phyloP scores from a whole-genome alignment of 2,113 vertebrate species.

The Prunella himalayana region DNA sequence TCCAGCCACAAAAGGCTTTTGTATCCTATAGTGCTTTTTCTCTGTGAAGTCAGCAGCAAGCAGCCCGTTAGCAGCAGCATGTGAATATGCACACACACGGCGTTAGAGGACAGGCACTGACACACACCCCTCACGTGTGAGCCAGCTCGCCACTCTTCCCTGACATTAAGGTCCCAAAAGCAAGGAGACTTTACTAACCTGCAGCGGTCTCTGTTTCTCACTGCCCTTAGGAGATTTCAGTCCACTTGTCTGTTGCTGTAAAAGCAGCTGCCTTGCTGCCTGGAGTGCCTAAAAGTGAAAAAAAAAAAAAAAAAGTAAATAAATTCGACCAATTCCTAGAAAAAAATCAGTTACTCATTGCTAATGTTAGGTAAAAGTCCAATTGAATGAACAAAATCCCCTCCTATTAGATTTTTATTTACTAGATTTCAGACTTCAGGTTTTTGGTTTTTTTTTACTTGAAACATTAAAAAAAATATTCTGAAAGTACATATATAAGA shows the following conservation, averaged over 20 bases:
- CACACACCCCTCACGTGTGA: neutral
- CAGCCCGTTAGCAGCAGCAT: neutral
- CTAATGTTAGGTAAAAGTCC: conserved; percentile 14
- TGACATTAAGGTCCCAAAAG: neutral
- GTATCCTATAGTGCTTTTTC: neutral
- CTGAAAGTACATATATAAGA: conserved; percentile 39
- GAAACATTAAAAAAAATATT: conserved; percentile 21
- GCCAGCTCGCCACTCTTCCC: neutral
- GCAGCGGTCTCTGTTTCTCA: conserved; percentile 98
- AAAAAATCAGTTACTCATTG: conserved; percentile 28
- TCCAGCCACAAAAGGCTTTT: conserved; percentile 9
- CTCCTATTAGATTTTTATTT: conserved; percentile 8
- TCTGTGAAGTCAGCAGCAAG: neutral
- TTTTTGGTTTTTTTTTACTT: neutral
- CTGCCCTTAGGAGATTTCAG: conserved; percentile 98
- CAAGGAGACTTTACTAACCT: conserved; percentile 81
- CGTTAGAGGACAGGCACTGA: neutral
- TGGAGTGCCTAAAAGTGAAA: conserved; percentile 87
- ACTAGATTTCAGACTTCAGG: conserved; percentile 5
- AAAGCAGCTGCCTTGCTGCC: conserved; percentile 96
- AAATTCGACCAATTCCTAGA: conserved; percentile 41
- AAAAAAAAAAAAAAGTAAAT: conserved; percentile 24
- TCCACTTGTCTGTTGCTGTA: conserved; percentile 98
- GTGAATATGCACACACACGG: neutral
- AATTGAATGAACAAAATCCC: conserved; percentile 27